Percentiles rank a stretch among this genome's conserved stretches.
Evolutionary conservation across 2,113 vertebrate species (phyloP).

Genomic region (Phylloscopus trochilus): DNA sequence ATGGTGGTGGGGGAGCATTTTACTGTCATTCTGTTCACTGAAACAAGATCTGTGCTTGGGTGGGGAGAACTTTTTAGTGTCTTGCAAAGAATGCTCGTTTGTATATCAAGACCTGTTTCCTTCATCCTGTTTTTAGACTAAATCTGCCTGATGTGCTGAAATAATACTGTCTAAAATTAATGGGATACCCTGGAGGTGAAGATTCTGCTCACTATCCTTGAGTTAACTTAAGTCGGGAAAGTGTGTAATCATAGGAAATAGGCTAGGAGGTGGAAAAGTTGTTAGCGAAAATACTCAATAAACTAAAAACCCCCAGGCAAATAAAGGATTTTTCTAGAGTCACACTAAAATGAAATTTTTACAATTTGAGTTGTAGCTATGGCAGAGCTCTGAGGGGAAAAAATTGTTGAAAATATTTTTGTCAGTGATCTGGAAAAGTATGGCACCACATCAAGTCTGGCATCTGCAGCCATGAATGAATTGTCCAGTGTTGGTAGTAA

Average conservation of each 20-base stretch:
- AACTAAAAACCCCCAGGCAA: neutral
- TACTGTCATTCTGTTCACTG: neutral
- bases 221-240: neutral
- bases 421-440: neutral
- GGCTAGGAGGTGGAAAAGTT: neutral
- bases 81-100: neutral
- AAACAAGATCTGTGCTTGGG: neutral
- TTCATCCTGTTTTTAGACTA: neutral
- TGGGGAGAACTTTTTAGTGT: neutral
- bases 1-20: neutral
- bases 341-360: neutral
- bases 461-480: rapidly evolving
- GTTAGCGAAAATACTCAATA: neutral
- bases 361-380: neutral
- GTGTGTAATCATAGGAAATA: neutral
- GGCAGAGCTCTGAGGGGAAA: neutral
- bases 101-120: neutral
- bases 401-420: neutral
- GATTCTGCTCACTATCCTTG: neutral
- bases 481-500: neutral
- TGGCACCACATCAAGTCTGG: neutral
- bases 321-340: neutral
- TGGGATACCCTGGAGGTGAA: neutral
- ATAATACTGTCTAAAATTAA: neutral
- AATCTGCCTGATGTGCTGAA: neutral